These are phyloP conservation scores for Vireo altiloquus DNA, from an alignment of 2,113 vertebrate genomes.

Conservation along the genomic window DNA sequence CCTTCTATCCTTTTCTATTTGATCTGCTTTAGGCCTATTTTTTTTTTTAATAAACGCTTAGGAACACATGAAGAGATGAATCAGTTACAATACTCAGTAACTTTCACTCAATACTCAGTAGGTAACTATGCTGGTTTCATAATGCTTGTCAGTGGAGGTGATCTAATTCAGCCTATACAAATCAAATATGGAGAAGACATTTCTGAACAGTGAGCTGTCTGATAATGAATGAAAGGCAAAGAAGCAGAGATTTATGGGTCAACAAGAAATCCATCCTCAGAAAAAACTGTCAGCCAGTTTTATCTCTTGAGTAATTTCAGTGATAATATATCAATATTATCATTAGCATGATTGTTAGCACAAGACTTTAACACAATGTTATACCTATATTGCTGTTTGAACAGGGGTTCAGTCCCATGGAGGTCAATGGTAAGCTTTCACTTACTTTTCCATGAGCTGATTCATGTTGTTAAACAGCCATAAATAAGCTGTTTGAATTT, in stretches of 20 bases:
- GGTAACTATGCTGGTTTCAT: neutral
- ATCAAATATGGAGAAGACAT: neutral
- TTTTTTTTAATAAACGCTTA: neutral
- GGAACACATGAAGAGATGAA: slow-evolving; percentile 31
- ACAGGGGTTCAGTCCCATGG: neutral
- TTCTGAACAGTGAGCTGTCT: neutral
- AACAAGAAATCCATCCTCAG: neutral
- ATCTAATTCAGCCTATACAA: neutral
- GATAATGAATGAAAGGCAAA: neutral
- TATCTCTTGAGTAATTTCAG: neutral
- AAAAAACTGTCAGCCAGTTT: neutral
- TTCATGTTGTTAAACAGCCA: neutral
- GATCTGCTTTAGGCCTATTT: neutral
- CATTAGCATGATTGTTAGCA: neutral
- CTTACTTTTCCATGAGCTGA: neutral
- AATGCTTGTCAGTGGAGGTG: neutral
- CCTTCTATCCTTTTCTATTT: slow-evolving; percentile 35
- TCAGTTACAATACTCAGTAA: neutral
- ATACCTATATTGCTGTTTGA: neutral
- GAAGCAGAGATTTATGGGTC: neutral
- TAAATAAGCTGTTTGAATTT: neutral
- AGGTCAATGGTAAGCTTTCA: neutral
- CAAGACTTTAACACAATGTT: neutral
- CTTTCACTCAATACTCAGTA: neutral
- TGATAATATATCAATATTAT: neutral